These are phyloP conservation scores for Sinodicranocentrus sp. DNA, from an alignment of 2,888 invertebrate species.

Conservation along the genomic window DNA sequence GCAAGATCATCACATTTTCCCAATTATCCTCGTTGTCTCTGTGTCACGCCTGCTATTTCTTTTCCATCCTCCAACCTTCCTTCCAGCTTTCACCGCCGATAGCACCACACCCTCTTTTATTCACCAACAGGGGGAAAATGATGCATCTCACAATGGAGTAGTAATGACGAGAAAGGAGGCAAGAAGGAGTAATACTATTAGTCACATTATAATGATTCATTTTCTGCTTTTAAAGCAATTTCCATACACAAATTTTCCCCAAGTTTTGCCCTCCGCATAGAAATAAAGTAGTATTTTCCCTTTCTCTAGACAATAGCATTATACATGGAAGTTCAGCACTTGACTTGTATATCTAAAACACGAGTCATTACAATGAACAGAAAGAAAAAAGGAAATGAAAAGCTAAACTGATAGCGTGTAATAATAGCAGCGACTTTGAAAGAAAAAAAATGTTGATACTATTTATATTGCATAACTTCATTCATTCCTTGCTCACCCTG, in stretches of 20 bases:
- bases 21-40: background rate
- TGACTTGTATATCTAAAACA: background rate
- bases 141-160: background rate
- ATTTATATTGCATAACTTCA: no score
- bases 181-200: conserved; percentile 8
- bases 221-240: conserved; percentile 25
- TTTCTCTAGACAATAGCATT: no score
- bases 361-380: background rate
- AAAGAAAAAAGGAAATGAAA: conserved; percentile 8
- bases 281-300: no score
- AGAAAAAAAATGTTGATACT: no score
- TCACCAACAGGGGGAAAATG: background rate
- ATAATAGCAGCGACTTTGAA: no score
- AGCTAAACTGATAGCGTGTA: no score
- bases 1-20: background rate
- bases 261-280: no score
- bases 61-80: background rate
- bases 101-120: background rate
- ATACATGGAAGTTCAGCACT: no score
- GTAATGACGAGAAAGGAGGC: background rate
- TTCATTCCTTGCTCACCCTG: no score
- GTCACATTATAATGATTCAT: conserved; percentile 44
- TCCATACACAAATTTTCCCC: conserved; percentile 15
- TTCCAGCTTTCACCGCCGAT: background rate
- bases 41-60: background rate